A percentile compares a stretch with the other conserved stretches of the same genome.
phyloP scores from a whole-genome alignment of 2,797 vertebrate genomes.

The Melopsittacus undulatus region DNA sequence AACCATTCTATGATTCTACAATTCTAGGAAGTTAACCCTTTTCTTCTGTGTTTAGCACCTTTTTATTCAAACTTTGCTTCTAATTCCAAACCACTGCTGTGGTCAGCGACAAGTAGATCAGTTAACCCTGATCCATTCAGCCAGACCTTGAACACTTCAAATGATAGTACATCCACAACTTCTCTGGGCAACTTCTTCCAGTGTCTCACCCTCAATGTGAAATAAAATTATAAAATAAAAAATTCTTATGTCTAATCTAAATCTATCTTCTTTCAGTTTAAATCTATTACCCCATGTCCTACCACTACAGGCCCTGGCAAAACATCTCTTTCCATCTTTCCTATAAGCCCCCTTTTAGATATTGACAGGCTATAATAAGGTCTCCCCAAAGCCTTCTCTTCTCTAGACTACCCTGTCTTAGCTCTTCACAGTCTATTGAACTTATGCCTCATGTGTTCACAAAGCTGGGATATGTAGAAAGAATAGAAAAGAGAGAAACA shows the following conservation, averaged over 20 bases:
- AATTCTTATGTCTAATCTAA: not conserved
- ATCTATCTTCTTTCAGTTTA: not conserved
- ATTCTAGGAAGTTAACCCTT: too few species aligned
- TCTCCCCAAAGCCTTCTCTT: not conserved
- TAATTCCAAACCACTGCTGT: not conserved
- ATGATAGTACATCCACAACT: fast-evolving
- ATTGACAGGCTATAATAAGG: not conserved
- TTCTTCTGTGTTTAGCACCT: too few species aligned
- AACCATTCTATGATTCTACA: too few species aligned
- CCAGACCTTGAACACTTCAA: not conserved
- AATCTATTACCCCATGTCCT: not conserved
- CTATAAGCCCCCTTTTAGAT: not conserved
- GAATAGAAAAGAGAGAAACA: not conserved
- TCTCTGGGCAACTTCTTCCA: not conserved
- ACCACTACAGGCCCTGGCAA: not conserved
- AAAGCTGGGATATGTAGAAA: not conserved
- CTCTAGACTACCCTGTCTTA: not conserved
- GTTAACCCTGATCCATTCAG: not conserved
- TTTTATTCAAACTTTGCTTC: too few species aligned
- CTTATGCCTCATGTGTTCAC: not conserved
- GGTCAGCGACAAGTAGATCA: not conserved
- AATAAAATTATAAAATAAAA: not conserved
- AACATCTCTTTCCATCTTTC: not conserved
- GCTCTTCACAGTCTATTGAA: not conserved
- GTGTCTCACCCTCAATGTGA: not conserved